Base-by-base conservation (phyloP, 2,113 vertebrate genomes). In the Entelurus aequoreus region DNA sequence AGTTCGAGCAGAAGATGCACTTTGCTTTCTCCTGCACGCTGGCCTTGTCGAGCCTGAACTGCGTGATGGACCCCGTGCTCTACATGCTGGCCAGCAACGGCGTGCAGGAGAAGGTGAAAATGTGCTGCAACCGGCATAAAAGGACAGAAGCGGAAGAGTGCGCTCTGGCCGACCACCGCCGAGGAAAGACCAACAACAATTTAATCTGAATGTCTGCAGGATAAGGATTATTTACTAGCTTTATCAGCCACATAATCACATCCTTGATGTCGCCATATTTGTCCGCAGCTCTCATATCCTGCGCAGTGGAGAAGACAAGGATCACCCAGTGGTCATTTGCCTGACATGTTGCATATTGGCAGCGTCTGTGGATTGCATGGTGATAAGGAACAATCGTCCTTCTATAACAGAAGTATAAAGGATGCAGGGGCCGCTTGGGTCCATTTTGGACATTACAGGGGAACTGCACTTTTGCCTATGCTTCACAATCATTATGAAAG, bases 1-100 rank as follows among this genome's bases (percentile, higher is more conserved):
- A 5, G 6, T 91, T 91, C 44, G 91, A 92, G 48, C 53, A 83
- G 28, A n/a, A 9, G 0, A 60, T 82, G 48, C 81, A 90, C 68
- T 81, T 87, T 40, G 46, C 16, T 8, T 92, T 92, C 77, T 88
- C 87, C 0, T 79, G 74, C 48, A 80, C 76, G 0, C 69, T 91
- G 59, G 91, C 88, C 0, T 42, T 92, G 65, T 89, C 89, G 72
- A 91, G 87, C 76, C 72, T 92, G 36, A 92, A 92, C 84, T 82
- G 87, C 5, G 77, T 90, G 52, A 81, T 91, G 64, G 91, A 92
- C 77, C 91, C 91, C 3, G 80, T 92, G 61, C 80, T 92, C 19
- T 92, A 92, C 19, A 87, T 88, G 36, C 61, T 92, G 60, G 85
- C 88, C 68, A 91, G 90, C 65, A 87, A 90, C 0, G 73, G 84